phyloP scores from a whole-genome alignment of 2,888 invertebrate genomes.

The Diadegma fenestrale region DNA sequence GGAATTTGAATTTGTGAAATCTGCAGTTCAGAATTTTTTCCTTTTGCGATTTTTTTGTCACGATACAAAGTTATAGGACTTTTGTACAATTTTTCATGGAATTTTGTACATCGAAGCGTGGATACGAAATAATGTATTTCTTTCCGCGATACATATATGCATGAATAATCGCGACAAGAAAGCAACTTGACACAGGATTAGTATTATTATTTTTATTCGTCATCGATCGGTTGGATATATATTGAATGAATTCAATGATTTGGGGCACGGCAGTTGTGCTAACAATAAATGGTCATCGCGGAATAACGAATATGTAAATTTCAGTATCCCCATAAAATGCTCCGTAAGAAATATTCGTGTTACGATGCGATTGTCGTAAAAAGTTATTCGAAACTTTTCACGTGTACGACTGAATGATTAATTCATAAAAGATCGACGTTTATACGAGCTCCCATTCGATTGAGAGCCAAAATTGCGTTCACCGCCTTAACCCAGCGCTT shows the following conservation, averaged over 20 bases:
- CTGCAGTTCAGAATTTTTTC: too few species aligned
- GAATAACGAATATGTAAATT: neutral
- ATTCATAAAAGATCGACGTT: slow-evolving; percentile 85
- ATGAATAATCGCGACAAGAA: neutral
- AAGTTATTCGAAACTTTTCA: neutral
- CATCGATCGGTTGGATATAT: neutral
- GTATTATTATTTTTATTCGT: neutral
- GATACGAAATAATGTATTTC: neutral
- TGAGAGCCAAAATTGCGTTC: slow-evolving; percentile 94
- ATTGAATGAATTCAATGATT: neutral
- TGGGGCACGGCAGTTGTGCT: neutral
- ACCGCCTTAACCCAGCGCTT: slow-evolving; percentile 96
- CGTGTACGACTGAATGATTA: slow-evolving; percentile 12
- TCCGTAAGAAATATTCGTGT: neutral
- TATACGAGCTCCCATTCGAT: slow-evolving; percentile 94
- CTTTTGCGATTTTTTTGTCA: too few species aligned
- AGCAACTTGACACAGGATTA: neutral
- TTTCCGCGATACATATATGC: neutral
- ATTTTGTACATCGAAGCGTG: neutral
- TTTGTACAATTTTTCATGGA: too few species aligned
- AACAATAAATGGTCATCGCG: neutral
- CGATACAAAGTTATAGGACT: neutral
- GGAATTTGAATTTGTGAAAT: too few species aligned
- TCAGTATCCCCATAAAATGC: neutral
- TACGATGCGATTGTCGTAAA: neutral